Conservation (phyloP, 2,888 invertebrate genomes). For the Tricholauxania praeusta region DNA sequence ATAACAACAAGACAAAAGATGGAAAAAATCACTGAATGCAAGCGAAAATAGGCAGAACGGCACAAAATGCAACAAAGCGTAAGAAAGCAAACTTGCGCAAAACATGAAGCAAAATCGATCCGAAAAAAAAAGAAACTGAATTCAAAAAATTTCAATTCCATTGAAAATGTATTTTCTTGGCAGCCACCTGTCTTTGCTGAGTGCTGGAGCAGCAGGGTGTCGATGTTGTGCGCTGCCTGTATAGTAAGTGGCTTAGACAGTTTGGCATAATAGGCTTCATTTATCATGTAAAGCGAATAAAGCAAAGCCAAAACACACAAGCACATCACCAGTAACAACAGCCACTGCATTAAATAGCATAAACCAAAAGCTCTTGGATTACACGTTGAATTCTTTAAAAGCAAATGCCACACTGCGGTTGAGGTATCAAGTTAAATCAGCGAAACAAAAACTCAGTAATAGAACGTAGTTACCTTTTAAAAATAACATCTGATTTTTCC, state of each 20-base stretch:
- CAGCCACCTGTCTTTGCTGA: neutral
- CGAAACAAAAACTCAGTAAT: no score
- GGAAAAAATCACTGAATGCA: neutral
- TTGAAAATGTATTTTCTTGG: neutral
- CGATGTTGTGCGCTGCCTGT: neutral
- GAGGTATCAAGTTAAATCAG: no score
- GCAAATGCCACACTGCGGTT: no score
- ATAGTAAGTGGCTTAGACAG: no score
- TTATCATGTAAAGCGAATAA: slow-evolving; percentile 21
- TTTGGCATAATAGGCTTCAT: slow-evolving; percentile 13
- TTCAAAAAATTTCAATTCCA: neutral
- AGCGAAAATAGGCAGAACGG: neutral
- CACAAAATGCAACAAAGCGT: neutral
- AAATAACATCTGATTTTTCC: no score
- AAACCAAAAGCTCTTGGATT: slow-evolving; percentile 7
- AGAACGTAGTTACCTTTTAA: no score
- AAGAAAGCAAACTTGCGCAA: neutral
- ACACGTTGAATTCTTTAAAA: neutral
- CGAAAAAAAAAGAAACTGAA: no score
- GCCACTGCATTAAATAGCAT: neutral
- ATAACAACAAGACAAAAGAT: neutral
- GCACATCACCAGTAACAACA: neutral
- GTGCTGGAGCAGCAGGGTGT: neutral
- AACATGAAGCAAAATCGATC: no score
- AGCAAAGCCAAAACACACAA: neutral